These are phyloP conservation scores for Psix sp. DNA, from an alignment of 1,140 invertebrate genomes.

Conservation along the genomic window DNA sequence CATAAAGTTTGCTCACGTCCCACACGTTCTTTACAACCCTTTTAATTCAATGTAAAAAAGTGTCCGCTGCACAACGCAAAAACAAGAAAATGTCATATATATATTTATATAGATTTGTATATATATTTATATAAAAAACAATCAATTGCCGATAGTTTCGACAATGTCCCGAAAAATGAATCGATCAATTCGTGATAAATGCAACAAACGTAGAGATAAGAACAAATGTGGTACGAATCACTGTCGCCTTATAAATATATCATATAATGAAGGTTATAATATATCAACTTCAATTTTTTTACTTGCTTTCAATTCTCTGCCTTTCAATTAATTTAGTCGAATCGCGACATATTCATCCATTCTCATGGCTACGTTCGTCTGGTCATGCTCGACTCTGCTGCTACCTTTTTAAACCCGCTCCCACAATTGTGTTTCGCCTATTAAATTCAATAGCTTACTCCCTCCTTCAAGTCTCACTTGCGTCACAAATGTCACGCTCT, in stretches of 20 bases:
- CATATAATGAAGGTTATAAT: constrained; percentile 50
- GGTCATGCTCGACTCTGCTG: constrained; percentile 20
- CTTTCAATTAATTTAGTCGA: constrained; percentile 33
- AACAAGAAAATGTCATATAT: constrained; percentile 36
- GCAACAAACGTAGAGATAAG: constrained; percentile 53
- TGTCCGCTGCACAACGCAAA: constrained; percentile 32
- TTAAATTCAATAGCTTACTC: constrained; percentile 1
- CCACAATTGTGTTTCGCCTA: constrained; percentile 3
- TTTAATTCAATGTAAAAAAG: constrained; percentile 43
- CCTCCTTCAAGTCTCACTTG: constrained; percentile 41
- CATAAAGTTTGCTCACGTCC: constrained; percentile 32
- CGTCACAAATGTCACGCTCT: constrained; percentile 65
- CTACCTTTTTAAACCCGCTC: not conserved
- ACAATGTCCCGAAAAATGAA: constrained; percentile 51
- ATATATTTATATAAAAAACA: constrained; percentile 54
- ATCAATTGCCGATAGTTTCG: constrained; percentile 42
- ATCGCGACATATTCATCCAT: constrained; percentile 42
- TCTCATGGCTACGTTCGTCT: constrained; percentile 48
- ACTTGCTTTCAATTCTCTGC: constrained; percentile 5
- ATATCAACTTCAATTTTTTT: constrained; percentile 33
- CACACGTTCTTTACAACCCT: constrained; percentile 29
- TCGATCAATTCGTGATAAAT: constrained; percentile 45
- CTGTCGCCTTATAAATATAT: constrained; percentile 45
- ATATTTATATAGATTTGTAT: constrained; percentile 39
- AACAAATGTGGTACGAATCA: constrained; percentile 50